Evolutionary conservation across 2,113 vertebrate species (phyloP), one percentile per base, ranked within the genome.

Genomic region (Labeo rohita): DNA sequence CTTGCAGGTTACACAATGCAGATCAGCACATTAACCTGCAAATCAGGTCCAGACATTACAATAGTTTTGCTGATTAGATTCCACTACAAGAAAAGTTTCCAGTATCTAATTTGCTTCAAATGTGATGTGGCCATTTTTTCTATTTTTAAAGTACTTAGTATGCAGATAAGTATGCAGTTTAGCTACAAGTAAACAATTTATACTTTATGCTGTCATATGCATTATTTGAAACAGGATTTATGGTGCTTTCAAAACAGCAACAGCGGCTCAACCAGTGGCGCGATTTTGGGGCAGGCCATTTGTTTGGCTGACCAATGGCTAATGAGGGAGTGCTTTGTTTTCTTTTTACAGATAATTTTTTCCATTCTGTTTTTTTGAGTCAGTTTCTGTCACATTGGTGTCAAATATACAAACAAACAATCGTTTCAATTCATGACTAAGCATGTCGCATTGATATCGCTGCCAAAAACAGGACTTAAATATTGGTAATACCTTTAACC

Each of bases 391-490:
- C 68, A 72, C 8, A 39, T 43, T 43, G 36, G 8, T 21, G 10
- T 8, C 9, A 23, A 80, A 28, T 23, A 56, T 56, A 56, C 16
- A 28, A 56, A 56, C 15, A 56, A 59, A 59, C 8, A 8, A 18
- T n/a, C 3, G 45, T 23, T 59, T 12, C 54, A 59, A 39, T 59
- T 39, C 1, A 28, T 50, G n/a, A 49, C n/a, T 13, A 50, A 36
- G 75, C 21, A 23, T 7, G 47, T 45, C n/a, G 5, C 50, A 39
- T 54, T 65, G 9, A 9, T 21, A 77, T 21, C 34, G 54, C 39
- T 21, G 6, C 6, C 16, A 36, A 36, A 75, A 85, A 83, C 39
- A 85, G 45, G 4, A 47, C 21, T 28, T 70, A 85, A 85, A 85
- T 87, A 63, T 80, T 79, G 59, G 8, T 52, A 28, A 8, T 21